A percentile compares a stretch with the other conserved stretches of the same genome.
phyloP scores from a whole-genome alignment of 2,797 vertebrate genomes.

The Sebastolobus alascanus region DNA sequence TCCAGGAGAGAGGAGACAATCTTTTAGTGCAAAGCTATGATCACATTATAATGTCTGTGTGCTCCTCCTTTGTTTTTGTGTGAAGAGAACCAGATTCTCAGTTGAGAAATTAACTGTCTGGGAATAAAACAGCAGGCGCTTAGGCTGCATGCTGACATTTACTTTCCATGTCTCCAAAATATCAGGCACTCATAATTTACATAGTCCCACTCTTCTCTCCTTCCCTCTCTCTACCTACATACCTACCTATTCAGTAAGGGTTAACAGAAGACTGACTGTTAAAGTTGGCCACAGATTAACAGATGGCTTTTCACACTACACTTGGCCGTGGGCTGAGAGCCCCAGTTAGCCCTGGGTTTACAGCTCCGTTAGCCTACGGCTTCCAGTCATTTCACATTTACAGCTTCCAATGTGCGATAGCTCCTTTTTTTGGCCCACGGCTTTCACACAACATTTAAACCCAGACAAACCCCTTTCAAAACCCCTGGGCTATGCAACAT shows the following conservation, averaged over 20 bases:
- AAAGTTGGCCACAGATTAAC: slow-evolving; percentile 42
- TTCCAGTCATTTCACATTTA: slow-evolving; percentile 65
- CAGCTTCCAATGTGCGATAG: slow-evolving; percentile 47
- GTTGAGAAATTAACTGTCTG: slow-evolving; percentile 58
- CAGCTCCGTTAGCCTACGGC: slow-evolving; percentile 55
- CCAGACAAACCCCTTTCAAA: slow-evolving; percentile 38
- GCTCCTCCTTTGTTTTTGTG: slow-evolving; percentile 43
- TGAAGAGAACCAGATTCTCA: slow-evolving; percentile 32
- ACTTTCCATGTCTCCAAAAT: slow-evolving; percentile 58
- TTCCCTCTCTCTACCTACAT: neutral
- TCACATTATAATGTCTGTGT: slow-evolving; percentile 45
- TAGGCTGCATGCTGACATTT: slow-evolving; percentile 65
- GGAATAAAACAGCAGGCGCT: slow-evolving; percentile 59
- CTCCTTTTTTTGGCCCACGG: slow-evolving; percentile 45
- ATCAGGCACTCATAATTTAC: slow-evolving; percentile 44
- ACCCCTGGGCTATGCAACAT: slow-evolving; percentile 23
- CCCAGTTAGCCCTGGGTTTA: slow-evolving; percentile 61
- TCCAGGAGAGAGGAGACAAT: slow-evolving; percentile 42
- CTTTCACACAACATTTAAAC: slow-evolving; percentile 54
- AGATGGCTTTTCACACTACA: slow-evolving; percentile 42
- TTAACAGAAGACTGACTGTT: slow-evolving; percentile 20
- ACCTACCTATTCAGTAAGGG: neutral
- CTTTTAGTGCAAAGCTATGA: slow-evolving; percentile 40
- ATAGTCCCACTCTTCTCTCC: neutral
- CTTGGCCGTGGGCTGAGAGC: slow-evolving; percentile 41